phyloP scores from a whole-genome alignment of 1,140 invertebrate genomes.

The Palaemon carinicauda region DNA sequence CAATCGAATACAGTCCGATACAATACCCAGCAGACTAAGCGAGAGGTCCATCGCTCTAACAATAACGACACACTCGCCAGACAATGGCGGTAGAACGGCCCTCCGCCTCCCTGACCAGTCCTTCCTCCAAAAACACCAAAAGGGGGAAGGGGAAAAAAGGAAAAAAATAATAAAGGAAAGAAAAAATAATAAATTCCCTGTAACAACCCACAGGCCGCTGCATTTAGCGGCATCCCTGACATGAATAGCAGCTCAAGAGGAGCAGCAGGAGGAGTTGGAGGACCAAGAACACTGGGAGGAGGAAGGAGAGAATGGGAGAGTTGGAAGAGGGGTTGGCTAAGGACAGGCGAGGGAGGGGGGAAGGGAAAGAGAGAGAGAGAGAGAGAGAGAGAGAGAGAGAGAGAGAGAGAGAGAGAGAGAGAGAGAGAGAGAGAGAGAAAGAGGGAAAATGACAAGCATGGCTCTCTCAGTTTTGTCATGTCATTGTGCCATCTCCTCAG shows the following conservation, averaged over 20 bases:
- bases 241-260: conserved; percentile 1
- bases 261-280: no score
- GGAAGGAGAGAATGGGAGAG: no score
- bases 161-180: neutral
- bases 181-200: conserved; percentile 27
- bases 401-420: neutral
- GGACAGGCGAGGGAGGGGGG: conserved; percentile 7
- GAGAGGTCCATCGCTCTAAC: no score
- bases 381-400: no score
- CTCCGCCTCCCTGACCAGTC: no score
- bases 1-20: no score
- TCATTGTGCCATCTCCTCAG: neutral
- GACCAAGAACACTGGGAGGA: no score
- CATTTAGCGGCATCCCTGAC: conserved; percentile 21
- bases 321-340: no score
- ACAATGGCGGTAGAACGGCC: no score
- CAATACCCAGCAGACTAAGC: no score
- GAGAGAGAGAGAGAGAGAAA: conserved; percentile 9
- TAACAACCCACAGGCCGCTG: conserved; percentile 4
- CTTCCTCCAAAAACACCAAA: neutral
- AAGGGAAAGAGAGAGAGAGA: no score
- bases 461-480: neutral
- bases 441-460: neutral
- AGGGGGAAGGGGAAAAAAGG: neutral
- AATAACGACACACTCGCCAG: no score